A percentile compares a stretch with the other conserved stretches of the same genome.
phyloP scores from a whole-genome alignment of 2,888 invertebrate genomes.

The Brachyopa scutellaris region DNA sequence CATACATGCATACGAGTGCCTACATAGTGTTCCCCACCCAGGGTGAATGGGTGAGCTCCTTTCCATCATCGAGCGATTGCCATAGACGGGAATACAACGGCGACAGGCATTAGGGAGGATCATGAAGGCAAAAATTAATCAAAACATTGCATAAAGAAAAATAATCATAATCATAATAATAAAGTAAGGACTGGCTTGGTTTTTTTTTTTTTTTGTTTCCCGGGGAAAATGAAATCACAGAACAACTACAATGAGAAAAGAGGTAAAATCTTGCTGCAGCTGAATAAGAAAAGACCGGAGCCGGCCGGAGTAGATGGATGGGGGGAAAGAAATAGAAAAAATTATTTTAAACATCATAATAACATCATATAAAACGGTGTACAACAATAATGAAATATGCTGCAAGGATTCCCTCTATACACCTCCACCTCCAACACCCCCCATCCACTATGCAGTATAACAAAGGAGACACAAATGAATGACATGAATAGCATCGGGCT shows the following conservation, averaged over 20 bases:
- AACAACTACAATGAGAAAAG: slow-evolving; percentile 43
- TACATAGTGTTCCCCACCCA: slow-evolving; percentile 19
- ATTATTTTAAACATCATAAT: slow-evolving; percentile 67
- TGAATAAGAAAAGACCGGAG: slow-evolving; percentile 34
- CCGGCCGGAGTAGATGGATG: slow-evolving; percentile 18
- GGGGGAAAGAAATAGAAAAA: neutral
- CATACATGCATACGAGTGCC: neutral
- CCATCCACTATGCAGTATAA: slow-evolving; percentile 46
- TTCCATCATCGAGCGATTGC: slow-evolving; percentile 57
- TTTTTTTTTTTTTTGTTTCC: slow-evolving; percentile 70
- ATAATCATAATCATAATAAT: slow-evolving; percentile 82
- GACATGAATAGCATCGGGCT: slow-evolving; percentile 68
- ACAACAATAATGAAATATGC: slow-evolving; percentile 67
- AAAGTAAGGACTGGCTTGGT: slow-evolving; percentile 75
- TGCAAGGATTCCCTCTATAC: slow-evolving; percentile 56
- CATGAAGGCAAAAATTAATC: slow-evolving; percentile 76
- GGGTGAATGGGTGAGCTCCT: slow-evolving; percentile 48
- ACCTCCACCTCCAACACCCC: neutral
- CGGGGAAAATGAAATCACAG: slow-evolving; percentile 75
- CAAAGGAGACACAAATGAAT: slow-evolving; percentile 70
- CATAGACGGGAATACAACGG: slow-evolving; percentile 65
- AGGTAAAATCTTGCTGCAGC: slow-evolving; percentile 42
- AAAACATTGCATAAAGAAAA: slow-evolving; percentile 82
- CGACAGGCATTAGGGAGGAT: slow-evolving; percentile 68
- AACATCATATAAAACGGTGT: slow-evolving; percentile 72